These are phyloP conservation scores for Potamilus streckersoni DNA, from an alignment of 1,140 invertebrate species.

Conservation along the genomic window DNA sequence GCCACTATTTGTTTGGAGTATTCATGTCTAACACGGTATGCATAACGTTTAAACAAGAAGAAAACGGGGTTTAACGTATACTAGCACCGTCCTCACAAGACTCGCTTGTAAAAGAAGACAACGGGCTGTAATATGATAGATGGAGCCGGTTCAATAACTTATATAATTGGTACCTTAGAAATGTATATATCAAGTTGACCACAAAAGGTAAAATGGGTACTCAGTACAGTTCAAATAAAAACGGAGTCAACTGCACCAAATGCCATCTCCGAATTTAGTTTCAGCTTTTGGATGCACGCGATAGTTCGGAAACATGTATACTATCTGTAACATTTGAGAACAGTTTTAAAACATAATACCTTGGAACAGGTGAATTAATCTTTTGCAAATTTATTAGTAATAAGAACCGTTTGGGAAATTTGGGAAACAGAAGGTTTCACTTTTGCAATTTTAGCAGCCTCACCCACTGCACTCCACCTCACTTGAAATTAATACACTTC, in stretches of 20 bases:
- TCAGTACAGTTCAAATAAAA: conserved; percentile 22
- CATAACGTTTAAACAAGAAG: conserved; percentile 19
- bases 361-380: no score
- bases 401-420: no score
- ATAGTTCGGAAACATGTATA: conserved; percentile 12
- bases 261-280: conserved; percentile 12
- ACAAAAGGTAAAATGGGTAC: conserved; percentile 17
- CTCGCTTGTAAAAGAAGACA: conserved; percentile 31
- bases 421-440: no score
- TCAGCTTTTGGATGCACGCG: conserved; percentile 27
- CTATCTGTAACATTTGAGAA: conserved; percentile 10
- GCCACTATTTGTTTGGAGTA: no score
- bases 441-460: no score
- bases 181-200: conserved; percentile 28
- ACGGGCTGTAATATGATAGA: conserved; percentile 25
- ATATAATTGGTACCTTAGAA: conserved; percentile 30
- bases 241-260: conserved; percentile 18
- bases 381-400: no score
- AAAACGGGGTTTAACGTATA: no score
- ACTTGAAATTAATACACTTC: no score
- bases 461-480: no score
- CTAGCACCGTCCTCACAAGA: no score
- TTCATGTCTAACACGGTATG: neutral
- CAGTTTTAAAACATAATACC: no score
- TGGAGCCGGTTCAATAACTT: conserved; percentile 22